Evolutionary conservation across 2,797 vertebrate genomes (phyloP).

Genomic region (Antrozous pallidus): DNA sequence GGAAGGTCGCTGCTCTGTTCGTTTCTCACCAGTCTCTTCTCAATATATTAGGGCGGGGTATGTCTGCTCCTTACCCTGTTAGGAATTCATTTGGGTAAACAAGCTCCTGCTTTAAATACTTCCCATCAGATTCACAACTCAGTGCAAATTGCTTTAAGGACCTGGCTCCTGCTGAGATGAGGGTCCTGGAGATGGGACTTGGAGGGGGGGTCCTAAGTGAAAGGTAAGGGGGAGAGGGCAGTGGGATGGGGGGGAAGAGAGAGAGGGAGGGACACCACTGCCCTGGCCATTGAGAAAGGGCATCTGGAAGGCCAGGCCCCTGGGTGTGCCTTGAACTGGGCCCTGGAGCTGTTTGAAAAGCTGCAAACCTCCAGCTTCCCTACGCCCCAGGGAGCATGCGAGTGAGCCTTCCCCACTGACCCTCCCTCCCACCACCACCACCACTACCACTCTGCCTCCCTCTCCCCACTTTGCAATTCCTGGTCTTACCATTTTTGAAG

Average conservation of each 20-base stretch:
- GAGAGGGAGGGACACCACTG: no score
- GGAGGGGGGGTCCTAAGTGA: background rate
- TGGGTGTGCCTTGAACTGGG: background rate
- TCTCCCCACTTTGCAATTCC: background rate
- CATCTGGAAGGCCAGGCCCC: background rate
- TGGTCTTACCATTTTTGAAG: background rate
- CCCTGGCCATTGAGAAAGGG: background rate
- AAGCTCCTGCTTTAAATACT: background rate
- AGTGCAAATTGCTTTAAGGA: background rate
- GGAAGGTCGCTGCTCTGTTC: background rate
- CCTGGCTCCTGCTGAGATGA: background rate
- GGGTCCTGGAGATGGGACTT: background rate
- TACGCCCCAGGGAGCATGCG: fast-evolving
- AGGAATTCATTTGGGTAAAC: constrained; percentile 18
- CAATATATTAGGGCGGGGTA: background rate
- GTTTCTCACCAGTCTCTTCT: background rate
- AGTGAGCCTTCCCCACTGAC: background rate
- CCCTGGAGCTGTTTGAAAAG: background rate
- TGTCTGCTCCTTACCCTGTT: background rate
- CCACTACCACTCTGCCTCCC: no score
- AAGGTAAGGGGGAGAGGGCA: fast-evolving
- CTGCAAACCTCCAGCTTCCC: background rate
- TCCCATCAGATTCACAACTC: background rate
- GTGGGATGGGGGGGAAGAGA: no score
- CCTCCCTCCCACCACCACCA: no score